Evolutionary conservation across 2,113 vertebrate species (phyloP).

Genomic region (Indicator maculatus): DNA sequence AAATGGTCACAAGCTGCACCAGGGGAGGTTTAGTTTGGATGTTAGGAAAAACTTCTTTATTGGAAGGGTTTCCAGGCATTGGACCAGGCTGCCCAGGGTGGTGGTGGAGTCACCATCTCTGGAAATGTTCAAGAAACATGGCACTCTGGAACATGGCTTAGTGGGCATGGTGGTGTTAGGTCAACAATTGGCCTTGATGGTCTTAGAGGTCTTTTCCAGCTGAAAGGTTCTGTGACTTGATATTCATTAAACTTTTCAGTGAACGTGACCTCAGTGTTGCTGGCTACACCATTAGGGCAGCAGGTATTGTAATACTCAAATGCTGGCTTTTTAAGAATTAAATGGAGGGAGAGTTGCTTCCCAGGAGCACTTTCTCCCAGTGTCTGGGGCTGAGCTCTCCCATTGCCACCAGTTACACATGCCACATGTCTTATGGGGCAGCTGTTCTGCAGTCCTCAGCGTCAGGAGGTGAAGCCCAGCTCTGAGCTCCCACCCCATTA

Average conservation of each 20-base stretch:
- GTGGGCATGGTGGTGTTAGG: too few relatives aligned
- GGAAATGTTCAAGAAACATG: too few relatives aligned
- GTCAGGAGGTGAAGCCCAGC: background rate
- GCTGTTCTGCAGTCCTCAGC: background rate
- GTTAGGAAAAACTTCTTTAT: too few relatives aligned
- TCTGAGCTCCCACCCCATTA: background rate
- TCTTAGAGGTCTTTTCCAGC: too few relatives aligned
- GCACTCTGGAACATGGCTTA: too few relatives aligned
- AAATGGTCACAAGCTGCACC: too few relatives aligned
- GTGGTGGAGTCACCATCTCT: too few relatives aligned
- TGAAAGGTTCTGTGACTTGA: too few relatives aligned
- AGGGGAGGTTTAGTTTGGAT: too few relatives aligned
- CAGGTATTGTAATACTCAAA: background rate
- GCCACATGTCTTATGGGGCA: background rate
- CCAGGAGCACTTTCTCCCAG: background rate
- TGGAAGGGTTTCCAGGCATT: too few relatives aligned
- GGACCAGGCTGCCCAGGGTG: too few relatives aligned
- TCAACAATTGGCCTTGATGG: too few relatives aligned
- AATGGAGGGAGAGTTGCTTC: background rate
- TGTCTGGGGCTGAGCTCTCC: background rate
- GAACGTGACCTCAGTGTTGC: background rate
- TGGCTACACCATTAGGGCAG: background rate
- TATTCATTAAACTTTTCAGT: background rate
- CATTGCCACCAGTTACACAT: background rate
- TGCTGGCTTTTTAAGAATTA: background rate